Conservation (phyloP, 2,888 invertebrate genomes). For the Loripinus fragilis region DNA sequence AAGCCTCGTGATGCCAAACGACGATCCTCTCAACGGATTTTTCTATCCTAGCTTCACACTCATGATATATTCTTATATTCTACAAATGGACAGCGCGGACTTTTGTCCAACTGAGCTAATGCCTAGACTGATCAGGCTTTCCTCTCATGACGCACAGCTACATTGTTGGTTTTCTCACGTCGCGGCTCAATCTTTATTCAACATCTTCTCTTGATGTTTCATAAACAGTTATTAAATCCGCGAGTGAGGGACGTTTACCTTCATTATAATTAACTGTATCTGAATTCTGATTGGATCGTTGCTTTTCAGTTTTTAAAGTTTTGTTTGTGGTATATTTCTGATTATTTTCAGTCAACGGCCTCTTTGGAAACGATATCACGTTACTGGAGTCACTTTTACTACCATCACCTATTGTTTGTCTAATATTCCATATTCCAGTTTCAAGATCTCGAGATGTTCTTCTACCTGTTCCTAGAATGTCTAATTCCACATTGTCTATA, state of each 20-base stretch:
- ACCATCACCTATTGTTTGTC: background rate
- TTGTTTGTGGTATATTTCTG: no score
- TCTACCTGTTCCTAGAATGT: slow-evolving; percentile 41
- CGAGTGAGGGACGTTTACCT: slow-evolving; percentile 49
- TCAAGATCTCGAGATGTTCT: slow-evolving; percentile 15
- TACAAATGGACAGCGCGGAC: no score
- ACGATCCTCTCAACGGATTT: no score
- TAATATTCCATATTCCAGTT: background rate
- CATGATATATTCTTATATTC: no score
- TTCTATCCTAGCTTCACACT: no score
- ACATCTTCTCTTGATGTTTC: slow-evolving; percentile 39
- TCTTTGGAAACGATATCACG: background rate
- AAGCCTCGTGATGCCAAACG: no score
- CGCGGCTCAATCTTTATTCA: no score
- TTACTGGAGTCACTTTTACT: background rate
- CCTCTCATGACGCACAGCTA: no score
- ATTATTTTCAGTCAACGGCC: background rate
- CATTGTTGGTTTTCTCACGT: no score
- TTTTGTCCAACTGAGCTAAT: no score
- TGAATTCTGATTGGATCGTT: background rate
- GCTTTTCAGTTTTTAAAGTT: background rate
- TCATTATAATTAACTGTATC: background rate
- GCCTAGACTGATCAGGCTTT: no score
- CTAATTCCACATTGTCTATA: slow-evolving; percentile 44
- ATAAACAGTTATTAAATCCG: slow-evolving; percentile 56